phyloP scores from a whole-genome alignment of 2,797 vertebrate genomes.

The Gallirallus australis region DNA sequence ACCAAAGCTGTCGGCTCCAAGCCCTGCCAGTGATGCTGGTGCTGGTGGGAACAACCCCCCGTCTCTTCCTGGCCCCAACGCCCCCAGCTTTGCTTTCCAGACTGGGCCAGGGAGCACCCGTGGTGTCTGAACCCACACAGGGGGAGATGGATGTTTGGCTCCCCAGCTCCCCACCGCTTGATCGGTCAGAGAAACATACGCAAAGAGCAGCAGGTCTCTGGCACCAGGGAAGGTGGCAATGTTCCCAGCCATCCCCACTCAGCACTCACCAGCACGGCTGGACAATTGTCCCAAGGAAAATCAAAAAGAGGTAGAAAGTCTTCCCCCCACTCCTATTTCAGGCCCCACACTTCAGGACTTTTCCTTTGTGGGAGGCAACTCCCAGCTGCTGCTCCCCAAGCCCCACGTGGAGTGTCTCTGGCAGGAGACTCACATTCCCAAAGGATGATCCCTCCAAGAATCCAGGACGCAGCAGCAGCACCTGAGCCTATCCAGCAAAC shows the following conservation, averaged over 20 bases:
- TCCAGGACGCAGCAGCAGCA: background rate
- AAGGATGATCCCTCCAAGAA: constrained; percentile 16
- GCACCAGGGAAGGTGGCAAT: accelerated
- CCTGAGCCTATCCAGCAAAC: background rate
- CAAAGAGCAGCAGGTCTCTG: background rate
- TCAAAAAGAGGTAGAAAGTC: background rate
- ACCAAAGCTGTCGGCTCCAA: accelerated
- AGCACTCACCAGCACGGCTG: background rate
- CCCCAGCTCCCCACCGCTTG: background rate
- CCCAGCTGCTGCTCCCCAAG: background rate
- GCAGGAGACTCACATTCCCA: background rate
- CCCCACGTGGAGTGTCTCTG: background rate
- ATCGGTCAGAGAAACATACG: background rate
- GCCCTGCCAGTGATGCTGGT: accelerated
- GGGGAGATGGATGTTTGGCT: background rate
- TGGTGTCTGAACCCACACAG: background rate
- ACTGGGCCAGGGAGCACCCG: background rate
- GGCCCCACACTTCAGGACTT: background rate
- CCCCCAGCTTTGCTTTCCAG: background rate
- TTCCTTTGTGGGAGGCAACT: background rate
- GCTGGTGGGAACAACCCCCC: background rate
- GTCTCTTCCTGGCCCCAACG: background rate
- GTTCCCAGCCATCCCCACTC: accelerated
- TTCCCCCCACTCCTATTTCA: accelerated
- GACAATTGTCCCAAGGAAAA: background rate